Conservation (phyloP, 2,113 vertebrate genomes). For the Toxostoma redivivum region DNA sequence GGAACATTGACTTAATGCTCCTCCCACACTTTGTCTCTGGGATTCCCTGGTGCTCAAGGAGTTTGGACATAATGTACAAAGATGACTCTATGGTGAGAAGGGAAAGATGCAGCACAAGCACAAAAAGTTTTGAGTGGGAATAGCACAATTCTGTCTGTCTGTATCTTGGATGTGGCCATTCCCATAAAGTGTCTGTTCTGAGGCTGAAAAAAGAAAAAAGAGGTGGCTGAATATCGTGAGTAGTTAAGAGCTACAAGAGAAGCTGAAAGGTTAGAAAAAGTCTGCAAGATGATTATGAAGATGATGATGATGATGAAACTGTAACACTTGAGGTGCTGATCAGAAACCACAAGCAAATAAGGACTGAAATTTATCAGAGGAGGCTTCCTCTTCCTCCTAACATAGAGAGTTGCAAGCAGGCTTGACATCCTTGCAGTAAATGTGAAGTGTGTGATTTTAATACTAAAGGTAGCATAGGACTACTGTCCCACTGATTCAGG, state of each 20-base stretch:
- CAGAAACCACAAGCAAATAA: not conserved
- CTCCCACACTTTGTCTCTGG: not conserved
- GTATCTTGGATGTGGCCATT: not conserved
- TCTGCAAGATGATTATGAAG: not conserved
- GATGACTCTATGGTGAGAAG: not conserved
- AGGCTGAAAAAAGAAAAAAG: not conserved
- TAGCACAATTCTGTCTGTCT: not conserved
- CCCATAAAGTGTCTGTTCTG: not conserved
- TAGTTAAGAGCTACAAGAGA: not conserved
- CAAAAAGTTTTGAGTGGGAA: not conserved
- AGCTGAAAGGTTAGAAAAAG: not conserved
- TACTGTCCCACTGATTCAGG: not conserved
- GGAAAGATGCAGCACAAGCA: not conserved
- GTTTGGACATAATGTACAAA: not conserved
- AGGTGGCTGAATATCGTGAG: not conserved
- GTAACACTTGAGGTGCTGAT: not conserved
- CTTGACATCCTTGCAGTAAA: not conserved
- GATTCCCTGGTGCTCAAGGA: not conserved
- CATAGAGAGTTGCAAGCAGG: not conserved
- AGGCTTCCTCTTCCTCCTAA: not conserved
- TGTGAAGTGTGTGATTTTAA: not conserved
- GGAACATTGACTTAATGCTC: not conserved
- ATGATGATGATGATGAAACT: not conserved
- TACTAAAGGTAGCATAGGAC: not conserved
- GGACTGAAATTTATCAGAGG: not conserved